Conservation (phyloP, 35 echinoderm and acorn worm genomes). For the Heliocidaris tuberculata region DNA sequence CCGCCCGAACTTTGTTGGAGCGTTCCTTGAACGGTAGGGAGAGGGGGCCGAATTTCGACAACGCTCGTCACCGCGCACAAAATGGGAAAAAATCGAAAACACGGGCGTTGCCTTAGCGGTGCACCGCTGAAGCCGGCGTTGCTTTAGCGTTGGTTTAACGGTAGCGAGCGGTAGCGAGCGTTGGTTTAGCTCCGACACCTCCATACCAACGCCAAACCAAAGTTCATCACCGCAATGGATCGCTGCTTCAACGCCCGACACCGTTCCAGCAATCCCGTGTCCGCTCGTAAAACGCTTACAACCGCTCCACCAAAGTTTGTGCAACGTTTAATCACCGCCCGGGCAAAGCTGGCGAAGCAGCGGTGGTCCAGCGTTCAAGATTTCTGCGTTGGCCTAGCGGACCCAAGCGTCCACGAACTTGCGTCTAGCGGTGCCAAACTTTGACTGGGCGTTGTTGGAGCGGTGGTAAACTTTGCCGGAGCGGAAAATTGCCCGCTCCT, state of each 20-base stretch:
- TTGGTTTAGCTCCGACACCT: neutral
- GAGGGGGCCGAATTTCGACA: conserved; percentile 33
- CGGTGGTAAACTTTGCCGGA: conserved; percentile 33
- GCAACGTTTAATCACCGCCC: conserved; percentile 37
- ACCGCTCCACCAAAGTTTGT: conserved; percentile 39
- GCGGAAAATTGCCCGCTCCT: conserved; percentile 29
- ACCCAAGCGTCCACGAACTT: conserved; percentile 39
- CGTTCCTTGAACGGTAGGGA: conserved; percentile 34
- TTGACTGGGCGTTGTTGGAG: conserved; percentile 36
- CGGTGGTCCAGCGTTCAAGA: conserved; percentile 38
- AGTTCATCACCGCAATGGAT: conserved; percentile 36
- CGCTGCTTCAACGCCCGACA: conserved; percentile 20
- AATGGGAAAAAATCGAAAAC: conserved; percentile 33
- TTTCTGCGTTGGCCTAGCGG: conserved; percentile 35
- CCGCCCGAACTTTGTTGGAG: conserved; percentile 31
- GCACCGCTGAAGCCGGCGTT: neutral
- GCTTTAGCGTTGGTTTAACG: neutral
- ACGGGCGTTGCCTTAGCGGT: neutral
- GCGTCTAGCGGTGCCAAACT: conserved; percentile 33
- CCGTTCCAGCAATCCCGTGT: conserved; percentile 34
- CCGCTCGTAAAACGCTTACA: conserved; percentile 31
- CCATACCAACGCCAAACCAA: conserved; percentile 32
- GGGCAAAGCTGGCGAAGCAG: conserved; percentile 33
- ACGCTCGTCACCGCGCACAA: conserved; percentile 39
- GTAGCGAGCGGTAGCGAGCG: conserved; percentile 31